phyloP scores from a whole-genome alignment of 2,113 vertebrate species.

The Tinamus guttatus region DNA sequence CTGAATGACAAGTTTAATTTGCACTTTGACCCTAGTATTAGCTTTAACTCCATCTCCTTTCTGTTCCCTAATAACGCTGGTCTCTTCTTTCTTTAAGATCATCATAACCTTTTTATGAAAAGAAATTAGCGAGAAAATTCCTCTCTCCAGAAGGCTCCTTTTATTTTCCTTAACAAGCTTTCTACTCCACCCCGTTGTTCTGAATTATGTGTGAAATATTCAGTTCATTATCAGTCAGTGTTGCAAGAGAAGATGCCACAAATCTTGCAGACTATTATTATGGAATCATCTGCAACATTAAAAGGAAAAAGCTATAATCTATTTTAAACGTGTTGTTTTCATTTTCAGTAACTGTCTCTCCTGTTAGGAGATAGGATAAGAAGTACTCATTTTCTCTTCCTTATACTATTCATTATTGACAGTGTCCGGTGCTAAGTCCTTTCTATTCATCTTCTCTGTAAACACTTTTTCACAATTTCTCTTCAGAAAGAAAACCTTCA shows the following conservation, averaged over 20 bases:
- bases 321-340: constrained; percentile 35
- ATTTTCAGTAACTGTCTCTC: constrained; percentile 25
- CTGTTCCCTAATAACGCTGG: not conserved
- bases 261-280: not conserved
- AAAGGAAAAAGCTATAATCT: constrained; percentile 6
- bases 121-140: not conserved
- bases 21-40: not conserved
- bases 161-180: constrained; percentile 17
- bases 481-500: constrained; percentile 7
- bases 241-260: not conserved
- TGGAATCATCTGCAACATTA: not conserved
- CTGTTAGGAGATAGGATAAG: not conserved
- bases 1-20: constrained; percentile 31
- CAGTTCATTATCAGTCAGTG: not conserved
- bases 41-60: not conserved
- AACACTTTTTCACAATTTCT: not conserved
- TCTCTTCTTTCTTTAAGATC: not conserved
- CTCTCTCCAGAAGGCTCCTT: not conserved
- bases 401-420: not conserved
- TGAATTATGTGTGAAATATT: not conserved
- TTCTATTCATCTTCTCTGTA: constrained; percentile 17
- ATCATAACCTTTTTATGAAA: not conserved
- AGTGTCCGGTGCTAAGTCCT: not conserved
- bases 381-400: constrained; percentile 22
- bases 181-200: not conserved